Evolutionary conservation across 2,113 vertebrate genomes (phyloP).

Genomic region (Myocastor coypus): DNA sequence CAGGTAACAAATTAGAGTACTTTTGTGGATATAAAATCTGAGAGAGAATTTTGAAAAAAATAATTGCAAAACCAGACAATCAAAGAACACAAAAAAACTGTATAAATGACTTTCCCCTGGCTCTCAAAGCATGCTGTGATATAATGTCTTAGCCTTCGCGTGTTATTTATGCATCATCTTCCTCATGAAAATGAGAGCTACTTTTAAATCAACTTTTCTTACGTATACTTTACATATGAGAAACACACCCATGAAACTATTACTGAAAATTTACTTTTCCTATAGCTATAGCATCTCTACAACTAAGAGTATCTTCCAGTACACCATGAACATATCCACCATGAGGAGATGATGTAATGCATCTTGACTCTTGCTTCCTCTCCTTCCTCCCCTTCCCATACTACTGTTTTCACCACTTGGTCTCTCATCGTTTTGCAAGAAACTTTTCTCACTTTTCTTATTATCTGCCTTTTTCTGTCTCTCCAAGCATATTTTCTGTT

Average conservation of each 20-base stretch:
- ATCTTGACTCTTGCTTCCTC: not conserved
- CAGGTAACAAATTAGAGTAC: not conserved
- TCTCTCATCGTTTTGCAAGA: not conserved
- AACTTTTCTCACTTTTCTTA: not conserved
- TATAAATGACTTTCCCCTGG: not conserved
- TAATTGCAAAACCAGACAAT: not conserved
- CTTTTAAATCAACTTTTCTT: not conserved
- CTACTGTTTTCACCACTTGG: not conserved
- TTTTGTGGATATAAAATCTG: not conserved
- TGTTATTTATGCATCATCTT: not conserved
- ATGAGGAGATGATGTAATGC: not conserved
- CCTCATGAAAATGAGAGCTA: not conserved
- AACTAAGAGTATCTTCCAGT: not conserved
- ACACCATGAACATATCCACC: not conserved
- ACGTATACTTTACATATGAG: not conserved
- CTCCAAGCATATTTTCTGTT: not conserved
- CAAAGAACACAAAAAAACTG: not conserved
- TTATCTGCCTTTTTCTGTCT: not conserved
- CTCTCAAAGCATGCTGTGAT: not conserved
- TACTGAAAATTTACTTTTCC: not conserved
- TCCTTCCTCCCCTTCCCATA: not conserved
- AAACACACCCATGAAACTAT: not conserved
- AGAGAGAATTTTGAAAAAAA: not conserved
- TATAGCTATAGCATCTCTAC: not conserved
- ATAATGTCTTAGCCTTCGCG: not conserved